Percentiles rank a stretch among this genome's conserved stretches.
phyloP scores from a whole-genome alignment of 2,113 vertebrate genomes.

The Gymnobelideus leadbeateri region DNA sequence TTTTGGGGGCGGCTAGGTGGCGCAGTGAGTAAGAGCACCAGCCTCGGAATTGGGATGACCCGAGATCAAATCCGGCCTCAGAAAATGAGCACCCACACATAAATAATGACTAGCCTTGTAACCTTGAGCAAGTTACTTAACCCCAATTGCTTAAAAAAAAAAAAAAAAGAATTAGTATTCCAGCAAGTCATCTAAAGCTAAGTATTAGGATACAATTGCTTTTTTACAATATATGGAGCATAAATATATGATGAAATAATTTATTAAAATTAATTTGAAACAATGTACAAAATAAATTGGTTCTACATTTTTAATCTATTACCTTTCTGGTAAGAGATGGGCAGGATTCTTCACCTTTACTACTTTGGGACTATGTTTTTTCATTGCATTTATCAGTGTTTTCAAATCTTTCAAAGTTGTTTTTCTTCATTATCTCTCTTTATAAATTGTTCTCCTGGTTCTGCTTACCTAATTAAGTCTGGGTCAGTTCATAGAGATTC shows the following conservation, averaged over 20 bases:
- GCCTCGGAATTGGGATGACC: too few relatives aligned
- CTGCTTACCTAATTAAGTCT: background rate
- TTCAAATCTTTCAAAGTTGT: background rate
- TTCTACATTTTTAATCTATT: background rate
- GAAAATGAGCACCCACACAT: too few relatives aligned
- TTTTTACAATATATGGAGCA: constrained; percentile 70
- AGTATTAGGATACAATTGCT: constrained; percentile 48
- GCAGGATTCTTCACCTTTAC: background rate
- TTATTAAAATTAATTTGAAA: constrained; percentile 68
- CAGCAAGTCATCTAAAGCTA: constrained; percentile 1
- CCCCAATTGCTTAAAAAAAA: too few relatives aligned
- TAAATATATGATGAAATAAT: constrained; percentile 33
- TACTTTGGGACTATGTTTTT: background rate
- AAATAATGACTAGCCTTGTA: too few relatives aligned
- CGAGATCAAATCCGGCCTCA: too few relatives aligned
- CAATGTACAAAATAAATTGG: constrained; percentile 72
- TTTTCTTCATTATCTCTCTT: background rate
- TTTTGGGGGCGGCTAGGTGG: too few relatives aligned
- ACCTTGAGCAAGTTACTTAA: too few relatives aligned
- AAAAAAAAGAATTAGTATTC: too few relatives aligned
- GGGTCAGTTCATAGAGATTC: background rate
- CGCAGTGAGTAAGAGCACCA: too few relatives aligned
- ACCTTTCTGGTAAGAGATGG: background rate
- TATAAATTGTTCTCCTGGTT: background rate
- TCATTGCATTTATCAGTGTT: background rate